These are phyloP conservation scores for Drosophila grimshawi DNA, from an alignment of 1,140 invertebrate genomes.

Conservation along the genomic window DNA sequence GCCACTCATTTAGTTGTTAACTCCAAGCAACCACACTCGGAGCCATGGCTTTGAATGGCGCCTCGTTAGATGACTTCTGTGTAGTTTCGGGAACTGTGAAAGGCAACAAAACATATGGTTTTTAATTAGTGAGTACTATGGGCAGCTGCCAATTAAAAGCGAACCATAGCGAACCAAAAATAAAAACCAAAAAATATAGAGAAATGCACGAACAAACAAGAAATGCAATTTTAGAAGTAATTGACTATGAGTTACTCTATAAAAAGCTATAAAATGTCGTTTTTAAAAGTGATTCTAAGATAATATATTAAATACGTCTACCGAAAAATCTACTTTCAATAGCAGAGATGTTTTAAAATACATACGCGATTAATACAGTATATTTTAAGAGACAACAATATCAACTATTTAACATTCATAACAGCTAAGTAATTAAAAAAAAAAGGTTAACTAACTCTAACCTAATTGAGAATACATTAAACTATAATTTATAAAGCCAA, in stretches of 20 bases:
- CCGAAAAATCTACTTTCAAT: too few species aligned
- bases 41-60: background rate
- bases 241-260: background rate
- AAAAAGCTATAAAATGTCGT: background rate
- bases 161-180: background rate
- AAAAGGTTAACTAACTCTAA: background rate
- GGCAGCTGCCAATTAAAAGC: slow-evolving; percentile 65
- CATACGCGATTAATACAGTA: too few species aligned
- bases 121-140: slow-evolving; percentile 40
- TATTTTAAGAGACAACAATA: too few species aligned
- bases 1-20: slow-evolving; percentile 5
- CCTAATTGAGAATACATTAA: slow-evolving; percentile 15
- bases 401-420: too few species aligned
- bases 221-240: background rate
- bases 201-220: background rate
- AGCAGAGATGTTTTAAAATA: too few species aligned
- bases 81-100: background rate
- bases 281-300: too few species aligned
- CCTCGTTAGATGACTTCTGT: slow-evolving; percentile 10
- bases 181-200: background rate
- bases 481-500: background rate
- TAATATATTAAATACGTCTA: too few species aligned
- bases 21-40: background rate
- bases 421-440: background rate
- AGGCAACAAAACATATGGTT: slow-evolving; percentile 8